phyloP scores from a whole-genome alignment of 2,888 invertebrate genomes.

The Eucera pruinosa region DNA sequence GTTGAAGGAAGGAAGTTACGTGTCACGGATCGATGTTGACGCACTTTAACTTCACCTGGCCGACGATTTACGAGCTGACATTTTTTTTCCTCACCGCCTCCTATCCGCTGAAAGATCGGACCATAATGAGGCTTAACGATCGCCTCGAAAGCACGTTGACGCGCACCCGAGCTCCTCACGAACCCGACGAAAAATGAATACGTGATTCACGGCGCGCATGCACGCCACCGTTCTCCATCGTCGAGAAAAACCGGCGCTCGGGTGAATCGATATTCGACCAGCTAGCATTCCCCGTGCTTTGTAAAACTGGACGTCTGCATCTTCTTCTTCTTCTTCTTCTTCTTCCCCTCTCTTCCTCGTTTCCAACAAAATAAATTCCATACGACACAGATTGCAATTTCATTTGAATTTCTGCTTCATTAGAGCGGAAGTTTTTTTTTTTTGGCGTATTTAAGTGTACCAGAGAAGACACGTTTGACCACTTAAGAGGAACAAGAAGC shows the following conservation, averaged over 20 bases:
- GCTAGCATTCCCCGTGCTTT: conserved; percentile 4
- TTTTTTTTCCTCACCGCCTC: conserved; percentile 62
- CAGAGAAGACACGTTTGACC: too few species aligned
- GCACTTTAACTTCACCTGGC: conserved; percentile 51
- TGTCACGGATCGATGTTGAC: conserved; percentile 54
- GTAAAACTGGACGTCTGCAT: conserved; percentile 16
- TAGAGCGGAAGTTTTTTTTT: too few species aligned
- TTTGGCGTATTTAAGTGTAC: neutral
- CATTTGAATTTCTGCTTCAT: neutral
- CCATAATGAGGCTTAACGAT: conserved; percentile 78
- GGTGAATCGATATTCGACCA: conserved; percentile 56
- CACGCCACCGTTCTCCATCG: conserved; percentile 69
- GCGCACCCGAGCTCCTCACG: conserved; percentile 65
- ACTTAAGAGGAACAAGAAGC: too few species aligned
- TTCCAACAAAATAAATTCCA: too few species aligned
- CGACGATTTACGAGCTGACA: conserved; percentile 69
- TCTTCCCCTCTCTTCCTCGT: neutral
- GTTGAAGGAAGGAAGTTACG: conserved; percentile 27
- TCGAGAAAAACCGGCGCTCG: conserved; percentile 41
- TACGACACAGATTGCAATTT: neutral
- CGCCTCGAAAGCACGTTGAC: conserved; percentile 74
- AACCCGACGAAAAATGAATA: conserved; percentile 76
- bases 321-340: neutral
- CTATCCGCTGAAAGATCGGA: conserved; percentile 74
- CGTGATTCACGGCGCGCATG: conserved; percentile 76